Evolutionary conservation across 2,797 vertebrate genomes (phyloP), one percentile per base, ranked within the genome.

Genomic region (Xenops minutus): DNA sequence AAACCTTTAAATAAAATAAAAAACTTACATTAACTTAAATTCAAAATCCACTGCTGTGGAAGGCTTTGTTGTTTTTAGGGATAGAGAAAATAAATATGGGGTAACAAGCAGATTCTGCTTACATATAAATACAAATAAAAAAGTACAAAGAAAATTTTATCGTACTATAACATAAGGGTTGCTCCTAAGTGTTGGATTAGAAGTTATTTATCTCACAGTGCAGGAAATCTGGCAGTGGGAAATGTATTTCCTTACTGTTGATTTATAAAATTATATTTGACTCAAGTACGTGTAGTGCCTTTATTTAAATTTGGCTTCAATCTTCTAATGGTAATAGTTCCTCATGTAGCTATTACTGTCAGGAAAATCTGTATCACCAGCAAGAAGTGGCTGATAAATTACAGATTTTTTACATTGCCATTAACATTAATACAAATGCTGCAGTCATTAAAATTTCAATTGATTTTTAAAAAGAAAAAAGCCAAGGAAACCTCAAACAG

Each of bases 91-190:
- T 41, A 68, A 94, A 91, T 66, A 63, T 82, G 32, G 52, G 24
- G 15, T 95, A 84, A 78, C 88, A 84, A 84, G 66, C 83, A 95
- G 80, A 88, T 81, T 91, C 76, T 94, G 43, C 86, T 94, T 96
- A 90, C 29, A 34, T 78, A 73, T 37, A 95, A 94, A 92, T 85
- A 91, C 0, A 2, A 91, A 67, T 85, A 7, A 73, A 84, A 95
- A 94, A 62, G 56, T 49, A 81, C 46, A 43, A 74, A 67, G 82
- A 82, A 86, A 89, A n/a, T 79, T 91, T 37, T 55, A 66, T 78
- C 39, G 69, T 32, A 63, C 3, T 63, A 2, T 66, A 88, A 79
- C 88, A 94, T 88, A 95, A 85, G 67, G 88, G 37, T 93, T 89
- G 62, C 71, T 89, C 27, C 67, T 88, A 71, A 73, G 59, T 86